phyloP scores from a whole-genome alignment of 2,888 invertebrate genomes.

The Marronus borbonicus region DNA sequence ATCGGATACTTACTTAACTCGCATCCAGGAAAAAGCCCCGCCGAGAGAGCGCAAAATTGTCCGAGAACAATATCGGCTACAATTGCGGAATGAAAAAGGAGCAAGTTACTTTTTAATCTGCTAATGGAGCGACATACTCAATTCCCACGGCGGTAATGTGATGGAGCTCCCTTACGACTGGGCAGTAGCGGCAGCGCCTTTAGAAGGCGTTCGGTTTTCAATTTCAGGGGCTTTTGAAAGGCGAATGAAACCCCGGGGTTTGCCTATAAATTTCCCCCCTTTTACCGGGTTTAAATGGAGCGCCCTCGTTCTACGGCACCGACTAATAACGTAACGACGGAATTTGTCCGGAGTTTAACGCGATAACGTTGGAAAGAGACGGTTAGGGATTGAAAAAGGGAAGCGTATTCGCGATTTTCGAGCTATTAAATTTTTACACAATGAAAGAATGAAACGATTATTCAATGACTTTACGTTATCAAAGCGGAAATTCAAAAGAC shows the following conservation, averaged over 20 bases:
- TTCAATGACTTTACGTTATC: too few relatives aligned
- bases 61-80: slow-evolving; percentile 11
- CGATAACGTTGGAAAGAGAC: background rate
- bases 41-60: background rate
- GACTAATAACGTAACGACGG: slow-evolving; percentile 12
- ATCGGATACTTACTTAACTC: too few relatives aligned
- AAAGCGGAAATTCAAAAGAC: too few relatives aligned
- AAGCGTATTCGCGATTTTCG: too few relatives aligned
- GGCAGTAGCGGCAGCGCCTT: slow-evolving; percentile 27
- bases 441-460: too few relatives aligned
- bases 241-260: slow-evolving; percentile 17
- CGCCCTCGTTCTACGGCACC: background rate
- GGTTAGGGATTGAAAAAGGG: background rate
- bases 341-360: slow-evolving; percentile 3
- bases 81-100: slow-evolving; percentile 29
- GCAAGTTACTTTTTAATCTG: slow-evolving; percentile 52
- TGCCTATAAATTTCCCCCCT: slow-evolving; percentile 13
- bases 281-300: background rate
- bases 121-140: slow-evolving; percentile 51
- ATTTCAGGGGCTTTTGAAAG: slow-evolving; percentile 5
- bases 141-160: slow-evolving; percentile 51
- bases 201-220: slow-evolving; percentile 28
- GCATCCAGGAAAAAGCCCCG: background rate
- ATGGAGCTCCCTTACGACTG: slow-evolving; percentile 54
- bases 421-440: too few relatives aligned